These are phyloP conservation scores for Copidosoma aretas DNA, from an alignment of 2,888 invertebrate genomes.

Conservation along the genomic window DNA sequence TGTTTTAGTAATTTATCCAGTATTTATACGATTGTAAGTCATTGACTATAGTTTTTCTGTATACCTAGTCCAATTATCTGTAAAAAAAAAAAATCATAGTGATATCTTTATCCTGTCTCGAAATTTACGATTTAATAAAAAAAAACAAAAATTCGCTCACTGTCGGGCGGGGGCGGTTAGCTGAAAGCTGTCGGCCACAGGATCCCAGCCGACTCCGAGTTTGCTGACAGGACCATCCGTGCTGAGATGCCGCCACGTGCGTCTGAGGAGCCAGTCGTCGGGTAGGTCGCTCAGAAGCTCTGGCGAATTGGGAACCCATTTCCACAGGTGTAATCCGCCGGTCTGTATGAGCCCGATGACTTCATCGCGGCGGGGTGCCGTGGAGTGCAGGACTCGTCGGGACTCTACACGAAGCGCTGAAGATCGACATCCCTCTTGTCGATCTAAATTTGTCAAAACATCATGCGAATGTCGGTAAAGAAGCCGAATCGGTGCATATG, in stretches of 20 bases:
- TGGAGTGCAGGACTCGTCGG: neutral
- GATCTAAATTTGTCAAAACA: neutral
- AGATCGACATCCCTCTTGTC: conserved; percentile 3
- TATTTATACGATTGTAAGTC: too few species aligned
- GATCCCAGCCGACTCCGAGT: conserved; percentile 7
- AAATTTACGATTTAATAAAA: too few species aligned
- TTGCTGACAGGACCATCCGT: neutral
- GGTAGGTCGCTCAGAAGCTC: neutral
- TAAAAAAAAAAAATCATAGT: too few species aligned
- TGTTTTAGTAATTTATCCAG: too few species aligned
- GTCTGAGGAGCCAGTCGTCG: neutral
- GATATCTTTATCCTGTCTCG: too few species aligned
- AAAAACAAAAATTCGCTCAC: too few species aligned
- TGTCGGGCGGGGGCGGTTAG: neutral
- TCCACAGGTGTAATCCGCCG: neutral
- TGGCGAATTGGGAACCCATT: conserved; percentile 16
- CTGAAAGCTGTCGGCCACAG: neutral
- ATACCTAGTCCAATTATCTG: too few species aligned
- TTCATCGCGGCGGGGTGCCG: neutral
- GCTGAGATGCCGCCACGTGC: neutral
- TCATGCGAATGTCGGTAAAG: too few species aligned
- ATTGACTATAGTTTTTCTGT: too few species aligned
- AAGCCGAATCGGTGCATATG: neutral
- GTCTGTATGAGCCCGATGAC: neutral
- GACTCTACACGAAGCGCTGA: neutral